Percentiles rank a stretch among this genome's conserved stretches.
phyloP scores from a whole-genome alignment of 2,797 vertebrate species.

The Tenualosa ilisha region DNA sequence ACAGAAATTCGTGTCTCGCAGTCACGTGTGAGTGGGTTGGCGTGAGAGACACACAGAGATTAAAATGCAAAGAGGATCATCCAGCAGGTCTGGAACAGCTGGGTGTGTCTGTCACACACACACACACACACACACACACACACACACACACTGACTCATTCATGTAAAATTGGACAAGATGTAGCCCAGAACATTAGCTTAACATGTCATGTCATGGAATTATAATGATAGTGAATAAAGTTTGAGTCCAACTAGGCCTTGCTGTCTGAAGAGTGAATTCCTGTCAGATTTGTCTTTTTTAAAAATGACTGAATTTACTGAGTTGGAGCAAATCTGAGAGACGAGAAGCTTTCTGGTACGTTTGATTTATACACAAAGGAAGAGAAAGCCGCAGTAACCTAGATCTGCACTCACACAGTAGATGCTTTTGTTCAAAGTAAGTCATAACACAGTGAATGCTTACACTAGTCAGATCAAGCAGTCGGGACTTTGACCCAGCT shows the following conservation, averaged over 20 bases:
- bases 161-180: not conserved
- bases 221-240: conserved; percentile 65
- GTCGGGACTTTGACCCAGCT: not conserved
- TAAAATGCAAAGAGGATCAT: conserved; percentile 6
- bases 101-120: conserved; percentile 15
- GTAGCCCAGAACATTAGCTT: not conserved
- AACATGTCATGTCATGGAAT: not conserved
- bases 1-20: not conserved
- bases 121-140: conserved; percentile 29
- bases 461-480: not conserved
- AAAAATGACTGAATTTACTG: not conserved
- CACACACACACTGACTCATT: not conserved
- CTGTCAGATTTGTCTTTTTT: not conserved
- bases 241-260: conserved; percentile 65
- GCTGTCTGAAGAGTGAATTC: conserved; percentile 40
- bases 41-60: not conserved
- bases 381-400: not conserved
- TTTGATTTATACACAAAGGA: not conserved
- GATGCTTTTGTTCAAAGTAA: not conserved
- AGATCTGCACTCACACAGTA: not conserved
- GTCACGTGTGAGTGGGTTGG: not conserved
- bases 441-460: not conserved
- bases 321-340: not conserved
- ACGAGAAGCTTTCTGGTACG: not conserved
- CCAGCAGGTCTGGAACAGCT: not conserved